phyloP scores from a whole-genome alignment of 1,140 invertebrate species.

The Hypothenemus hampei region DNA sequence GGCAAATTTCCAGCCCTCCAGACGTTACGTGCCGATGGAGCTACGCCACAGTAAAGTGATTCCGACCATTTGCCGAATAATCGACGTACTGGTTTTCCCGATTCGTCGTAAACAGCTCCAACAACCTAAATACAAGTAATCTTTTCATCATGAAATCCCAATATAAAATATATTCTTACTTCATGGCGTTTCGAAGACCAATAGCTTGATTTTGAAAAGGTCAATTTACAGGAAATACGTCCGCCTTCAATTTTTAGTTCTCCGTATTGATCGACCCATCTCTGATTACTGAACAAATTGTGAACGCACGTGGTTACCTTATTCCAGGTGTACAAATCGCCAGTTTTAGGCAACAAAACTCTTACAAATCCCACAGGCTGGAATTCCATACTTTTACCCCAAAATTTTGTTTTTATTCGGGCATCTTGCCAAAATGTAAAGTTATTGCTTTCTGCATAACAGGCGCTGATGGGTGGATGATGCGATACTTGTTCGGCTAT shows the following conservation, averaged over 20 bases:
- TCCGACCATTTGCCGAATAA: conserved; percentile 81
- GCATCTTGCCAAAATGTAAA: conserved; percentile 80
- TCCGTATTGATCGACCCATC: conserved; percentile 85
- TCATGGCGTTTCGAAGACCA: conserved; percentile 76
- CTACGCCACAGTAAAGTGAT: conserved; percentile 69
- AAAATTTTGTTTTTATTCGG: conserved; percentile 82
- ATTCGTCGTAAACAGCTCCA: conserved; percentile 58
- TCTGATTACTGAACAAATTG: conserved; percentile 74
- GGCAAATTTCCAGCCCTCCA: conserved; percentile 79
- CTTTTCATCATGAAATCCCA: background rate
- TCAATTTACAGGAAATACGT: conserved; percentile 68
- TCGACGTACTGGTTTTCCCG: conserved; percentile 57
- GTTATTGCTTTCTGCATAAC: conserved; percentile 71
- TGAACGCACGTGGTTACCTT: conserved; percentile 87
- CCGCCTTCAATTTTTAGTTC: conserved; percentile 68
- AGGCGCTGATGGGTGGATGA: conserved; percentile 80
- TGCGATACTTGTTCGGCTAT: conserved; percentile 65
- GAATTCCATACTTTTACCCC: conserved; percentile 88
- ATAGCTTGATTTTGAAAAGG: conserved; percentile 78
- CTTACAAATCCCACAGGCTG: conserved; percentile 67
- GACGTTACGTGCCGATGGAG: conserved; percentile 64
- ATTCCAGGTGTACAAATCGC: conserved; percentile 76
- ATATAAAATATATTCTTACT: conserved; percentile 34
- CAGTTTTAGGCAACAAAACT: conserved; percentile 49
- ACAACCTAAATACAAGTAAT: conserved; percentile 49